phyloP scores from a whole-genome alignment of 1,140 invertebrate species.

The Pissodes strobi region DNA sequence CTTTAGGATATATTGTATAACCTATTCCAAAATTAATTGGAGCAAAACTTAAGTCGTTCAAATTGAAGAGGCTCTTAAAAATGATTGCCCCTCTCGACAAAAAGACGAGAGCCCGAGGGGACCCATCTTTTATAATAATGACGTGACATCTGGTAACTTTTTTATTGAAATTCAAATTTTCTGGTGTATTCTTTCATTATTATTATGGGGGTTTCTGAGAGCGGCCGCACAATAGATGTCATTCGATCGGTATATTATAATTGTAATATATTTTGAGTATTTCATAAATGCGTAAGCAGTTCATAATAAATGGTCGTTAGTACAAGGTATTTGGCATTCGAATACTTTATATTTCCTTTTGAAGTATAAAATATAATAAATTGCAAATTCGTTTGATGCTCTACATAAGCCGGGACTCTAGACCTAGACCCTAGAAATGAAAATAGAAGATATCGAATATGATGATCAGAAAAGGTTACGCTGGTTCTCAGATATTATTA shows the following conservation, averaged over 20 bases:
- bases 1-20: too few species aligned
- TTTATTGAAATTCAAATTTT: conserved; percentile 1
- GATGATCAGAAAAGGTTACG: too few species aligned
- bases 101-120: background rate
- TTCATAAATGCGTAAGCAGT: background rate
- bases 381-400: too few species aligned
- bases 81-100: background rate
- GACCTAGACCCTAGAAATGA: too few species aligned
- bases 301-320: background rate
- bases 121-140: background rate
- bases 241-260: background rate
- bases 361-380: too few species aligned
- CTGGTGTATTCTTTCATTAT: background rate
- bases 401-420: too few species aligned
- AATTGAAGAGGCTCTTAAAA: background rate
- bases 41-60: too few species aligned
- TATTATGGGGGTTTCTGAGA: background rate
- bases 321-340: background rate
- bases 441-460: too few species aligned
- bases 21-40: too few species aligned
- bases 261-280: background rate
- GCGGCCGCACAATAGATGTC: background rate
- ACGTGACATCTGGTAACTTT: background rate
- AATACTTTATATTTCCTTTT: background rate
- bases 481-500: too few species aligned